These are phyloP conservation scores for Pterostichus niger DNA, from an alignment of 2,888 invertebrate species.

Conservation along the genomic window DNA sequence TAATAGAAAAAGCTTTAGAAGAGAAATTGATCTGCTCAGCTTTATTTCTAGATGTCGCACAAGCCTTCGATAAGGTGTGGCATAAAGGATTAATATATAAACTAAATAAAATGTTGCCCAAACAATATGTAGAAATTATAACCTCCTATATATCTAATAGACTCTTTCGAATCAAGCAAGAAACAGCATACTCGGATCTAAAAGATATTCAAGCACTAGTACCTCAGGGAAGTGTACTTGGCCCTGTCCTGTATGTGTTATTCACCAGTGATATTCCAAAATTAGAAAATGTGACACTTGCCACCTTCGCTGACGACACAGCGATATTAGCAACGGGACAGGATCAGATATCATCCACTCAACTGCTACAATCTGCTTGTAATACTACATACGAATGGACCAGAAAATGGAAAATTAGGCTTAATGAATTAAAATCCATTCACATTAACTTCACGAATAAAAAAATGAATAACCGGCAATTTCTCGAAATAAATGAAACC, in stretches of 20 bases:
- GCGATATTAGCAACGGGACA: conserved; percentile 61
- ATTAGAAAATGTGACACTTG: conserved; percentile 47
- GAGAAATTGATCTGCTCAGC: too few species aligned
- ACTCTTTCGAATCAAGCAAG: conserved; percentile 21
- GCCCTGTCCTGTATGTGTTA: background rate
- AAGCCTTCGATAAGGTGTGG: too few species aligned
- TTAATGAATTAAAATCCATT: conserved; percentile 69
- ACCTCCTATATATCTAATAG: conserved; percentile 6
- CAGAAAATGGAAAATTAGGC: conserved; percentile 69
- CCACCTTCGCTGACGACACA: conserved; percentile 69
- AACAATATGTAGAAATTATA: background rate
- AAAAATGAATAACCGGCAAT: conserved; percentile 11
- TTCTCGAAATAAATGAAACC: conserved; percentile 24
- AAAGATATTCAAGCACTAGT: background rate
- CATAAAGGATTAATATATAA: too few species aligned
- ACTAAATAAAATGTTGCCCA: conserved; percentile 34
- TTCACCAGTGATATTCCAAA: conserved; percentile 66
- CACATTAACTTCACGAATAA: conserved; percentile 70
- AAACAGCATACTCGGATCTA: conserved; percentile 3
- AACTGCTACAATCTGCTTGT: conserved; percentile 65
- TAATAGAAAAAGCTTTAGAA: too few species aligned
- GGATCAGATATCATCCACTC: conserved; percentile 41
- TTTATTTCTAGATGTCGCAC: too few species aligned
- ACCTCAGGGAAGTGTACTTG: conserved; percentile 9
- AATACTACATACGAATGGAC: conserved; percentile 68